Conservation (phyloP, 2,888 invertebrate genomes). For the Parnassius apollo region DNA sequence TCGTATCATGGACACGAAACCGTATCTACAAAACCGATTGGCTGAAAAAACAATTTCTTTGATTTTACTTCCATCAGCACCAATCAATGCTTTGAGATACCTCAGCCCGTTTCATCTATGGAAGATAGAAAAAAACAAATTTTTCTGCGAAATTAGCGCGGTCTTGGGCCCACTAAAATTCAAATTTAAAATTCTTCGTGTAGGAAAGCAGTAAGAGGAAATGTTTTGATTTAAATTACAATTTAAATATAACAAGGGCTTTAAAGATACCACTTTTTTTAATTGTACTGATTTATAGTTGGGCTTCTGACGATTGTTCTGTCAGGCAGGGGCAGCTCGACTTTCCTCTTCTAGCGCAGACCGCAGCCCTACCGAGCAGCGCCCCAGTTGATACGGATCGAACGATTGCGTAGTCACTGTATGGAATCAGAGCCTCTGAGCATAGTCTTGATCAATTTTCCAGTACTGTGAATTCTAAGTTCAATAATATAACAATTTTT, state of each 20-base stretch:
- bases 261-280: no score
- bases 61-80: constrained; percentile 10
- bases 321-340: constrained; percentile 47
- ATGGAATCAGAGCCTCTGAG: constrained; percentile 49
- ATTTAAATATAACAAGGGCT: constrained; percentile 9
- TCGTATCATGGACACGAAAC: not conserved
- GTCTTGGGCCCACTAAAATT: constrained; percentile 44
- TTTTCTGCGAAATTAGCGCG: constrained; percentile 63
- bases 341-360: constrained; percentile 74
- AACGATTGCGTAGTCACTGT: constrained; percentile 73
- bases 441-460: constrained; percentile 33
- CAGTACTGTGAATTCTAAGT: constrained; percentile 35
- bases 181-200: constrained; percentile 48
- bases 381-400: constrained; percentile 75
- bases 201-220: constrained; percentile 13
- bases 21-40: constrained; percentile 11
- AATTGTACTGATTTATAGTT: not conserved
- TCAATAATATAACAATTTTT: constrained; percentile 35
- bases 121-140: constrained; percentile 25
- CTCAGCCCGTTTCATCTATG: constrained; percentile 16
- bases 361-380: constrained; percentile 67
- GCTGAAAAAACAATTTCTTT: not conserved
- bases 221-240: not conserved
- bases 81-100: constrained; percentile 21
- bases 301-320: constrained; percentile 12